These are phyloP conservation scores for Meteorus sp. DNA, from an alignment of 1,140 invertebrate genomes.

Conservation along the genomic window DNA sequence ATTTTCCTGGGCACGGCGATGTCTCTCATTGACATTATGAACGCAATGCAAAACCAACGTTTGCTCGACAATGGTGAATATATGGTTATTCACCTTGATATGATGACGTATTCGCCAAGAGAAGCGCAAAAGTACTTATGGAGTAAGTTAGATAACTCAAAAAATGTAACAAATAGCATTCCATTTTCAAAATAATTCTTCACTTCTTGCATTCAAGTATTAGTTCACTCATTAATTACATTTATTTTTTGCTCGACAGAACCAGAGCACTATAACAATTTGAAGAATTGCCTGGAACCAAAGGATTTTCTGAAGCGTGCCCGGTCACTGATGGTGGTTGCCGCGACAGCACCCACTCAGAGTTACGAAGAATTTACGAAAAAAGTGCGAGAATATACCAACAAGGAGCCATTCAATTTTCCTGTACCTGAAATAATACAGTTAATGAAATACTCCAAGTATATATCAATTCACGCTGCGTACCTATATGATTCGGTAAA, in stretches of 20 bases:
- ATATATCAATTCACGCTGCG: conserved; percentile 90
- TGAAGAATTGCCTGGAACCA: conserved; percentile 65
- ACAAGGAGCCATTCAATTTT: conserved; percentile 76
- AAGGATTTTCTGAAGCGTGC: conserved; percentile 71
- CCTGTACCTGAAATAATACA: conserved; percentile 62
- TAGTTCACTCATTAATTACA: not conserved
- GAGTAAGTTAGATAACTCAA: conserved; percentile 65
- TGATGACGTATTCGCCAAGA: conserved; percentile 77
- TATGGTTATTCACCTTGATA: conserved; percentile 93
- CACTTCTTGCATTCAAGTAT: not conserved
- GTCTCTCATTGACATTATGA: conserved; percentile 87
- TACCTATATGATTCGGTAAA: conserved; percentile 95
- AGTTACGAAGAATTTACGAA: conserved; percentile 76
- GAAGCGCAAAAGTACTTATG: conserved; percentile 85
- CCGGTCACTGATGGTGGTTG: conserved; percentile 82
- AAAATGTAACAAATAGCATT: not conserved
- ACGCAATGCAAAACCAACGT: conserved; percentile 82
- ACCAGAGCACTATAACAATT: conserved; percentile 62
- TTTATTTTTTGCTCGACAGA: conserved; percentile 34
- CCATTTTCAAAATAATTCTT: not conserved
- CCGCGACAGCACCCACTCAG: conserved; percentile 76
- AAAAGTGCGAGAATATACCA: conserved; percentile 76
- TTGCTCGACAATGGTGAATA: conserved; percentile 90
- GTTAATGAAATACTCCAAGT: conserved; percentile 65
- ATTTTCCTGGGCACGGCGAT: conserved; percentile 84